Evolutionary conservation across 2,113 vertebrate genomes (phyloP).

Genomic region (Oryctolagus cuniculus): DNA sequence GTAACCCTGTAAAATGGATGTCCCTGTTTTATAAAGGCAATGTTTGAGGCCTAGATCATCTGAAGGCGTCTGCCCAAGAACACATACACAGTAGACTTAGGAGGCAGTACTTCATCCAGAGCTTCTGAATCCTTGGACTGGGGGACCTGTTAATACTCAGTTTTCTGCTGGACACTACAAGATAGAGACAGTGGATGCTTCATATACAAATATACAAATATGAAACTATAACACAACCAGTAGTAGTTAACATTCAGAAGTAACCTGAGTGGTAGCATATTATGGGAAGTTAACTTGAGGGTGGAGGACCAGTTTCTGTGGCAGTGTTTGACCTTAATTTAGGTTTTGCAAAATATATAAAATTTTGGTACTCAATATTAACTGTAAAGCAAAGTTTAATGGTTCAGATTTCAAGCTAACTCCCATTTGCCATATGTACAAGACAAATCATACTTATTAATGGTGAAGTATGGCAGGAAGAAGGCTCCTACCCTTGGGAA

Average conservation of each 20-base stretch:
- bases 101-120: background rate
- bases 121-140: background rate
- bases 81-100: background rate
- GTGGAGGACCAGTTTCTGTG: background rate
- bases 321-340: background rate
- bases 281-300: background rate
- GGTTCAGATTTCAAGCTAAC: background rate
- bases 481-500: background rate
- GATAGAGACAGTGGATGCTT: background rate
- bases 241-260: constrained; percentile 23
- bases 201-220: background rate
- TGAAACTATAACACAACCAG: background rate
- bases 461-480: background rate
- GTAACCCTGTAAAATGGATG: background rate
- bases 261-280: background rate
- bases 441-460: background rate
- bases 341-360: background rate
- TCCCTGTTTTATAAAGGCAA: constrained; percentile 10
- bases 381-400: background rate
- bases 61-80: background rate
- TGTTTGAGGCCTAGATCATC: background rate
- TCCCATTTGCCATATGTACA: background rate
- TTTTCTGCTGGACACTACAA: background rate
- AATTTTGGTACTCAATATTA: background rate
- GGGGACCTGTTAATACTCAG: background rate